Percentiles rank a stretch among this genome's conserved stretches.
These are phyloP conservation scores for Danio rerio DNA, from an alignment of 2,113 vertebrate species.

Conservation along the genomic window GRCz12tu NC_133200.1:26159501-26160000, in stretches of 20 bases:
- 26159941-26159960: background rate
- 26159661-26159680: background rate
- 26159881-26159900: background rate
- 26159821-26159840: background rate
- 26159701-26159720: background rate
- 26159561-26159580: no score
- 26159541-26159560: no score
- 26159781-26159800: background rate
- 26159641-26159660: no score
- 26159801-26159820: background rate
- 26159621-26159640: no score
- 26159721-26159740: background rate
- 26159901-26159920: background rate
- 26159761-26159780: background rate
- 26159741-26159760: background rate
- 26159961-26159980: no score
- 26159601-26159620: no score
- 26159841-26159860: background rate
- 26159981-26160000: no score
- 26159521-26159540: no score
- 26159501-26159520: no score
- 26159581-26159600: no score
- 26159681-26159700: background rate
- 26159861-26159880: background rate
- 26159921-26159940: background rate